phyloP scores from a whole-genome alignment of 2,113 vertebrate species.

The Pipa parva region DNA sequence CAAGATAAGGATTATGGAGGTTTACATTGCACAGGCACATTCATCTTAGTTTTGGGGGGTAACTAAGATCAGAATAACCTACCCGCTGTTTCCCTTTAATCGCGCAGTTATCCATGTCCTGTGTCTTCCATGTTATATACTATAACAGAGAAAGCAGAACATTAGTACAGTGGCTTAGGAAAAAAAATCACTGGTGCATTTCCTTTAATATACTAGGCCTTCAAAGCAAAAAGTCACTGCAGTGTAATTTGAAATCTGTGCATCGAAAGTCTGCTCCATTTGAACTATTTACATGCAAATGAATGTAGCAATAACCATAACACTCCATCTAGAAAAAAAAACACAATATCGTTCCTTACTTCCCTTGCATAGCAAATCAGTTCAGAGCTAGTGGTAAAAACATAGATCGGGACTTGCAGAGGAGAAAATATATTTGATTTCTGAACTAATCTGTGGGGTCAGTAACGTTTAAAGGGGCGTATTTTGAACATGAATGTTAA shows the following conservation, averaged over 20 bases:
- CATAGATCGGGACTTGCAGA: no score
- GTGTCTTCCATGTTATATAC: slow-evolving; percentile 59
- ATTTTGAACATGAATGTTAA: no score
- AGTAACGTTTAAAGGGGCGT: no score
- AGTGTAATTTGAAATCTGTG: not conserved
- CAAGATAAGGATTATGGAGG: no score
- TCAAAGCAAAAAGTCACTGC: not conserved
- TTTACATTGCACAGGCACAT: no score
- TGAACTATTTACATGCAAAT: not conserved
- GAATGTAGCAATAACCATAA: not conserved
- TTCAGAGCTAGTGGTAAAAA: no score
- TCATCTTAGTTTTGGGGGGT: no score
- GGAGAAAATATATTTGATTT: no score
- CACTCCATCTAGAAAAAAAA: not conserved
- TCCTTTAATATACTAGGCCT: not conserved
- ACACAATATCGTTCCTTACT: not conserved
- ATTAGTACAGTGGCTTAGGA: not conserved
- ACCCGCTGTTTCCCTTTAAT: slow-evolving; percentile 60
- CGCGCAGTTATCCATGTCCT: slow-evolving; percentile 60
- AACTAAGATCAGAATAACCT: no score
- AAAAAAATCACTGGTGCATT: not conserved
- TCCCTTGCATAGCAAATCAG: slow-evolving; percentile 3
- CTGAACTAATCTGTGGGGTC: no score
- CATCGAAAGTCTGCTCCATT: not conserved
- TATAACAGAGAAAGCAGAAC: slow-evolving; percentile 15